phyloP scores from a whole-genome alignment of 92 coral and sea anemone genomes.

The Umimayanthus chanpuru region DNA sequence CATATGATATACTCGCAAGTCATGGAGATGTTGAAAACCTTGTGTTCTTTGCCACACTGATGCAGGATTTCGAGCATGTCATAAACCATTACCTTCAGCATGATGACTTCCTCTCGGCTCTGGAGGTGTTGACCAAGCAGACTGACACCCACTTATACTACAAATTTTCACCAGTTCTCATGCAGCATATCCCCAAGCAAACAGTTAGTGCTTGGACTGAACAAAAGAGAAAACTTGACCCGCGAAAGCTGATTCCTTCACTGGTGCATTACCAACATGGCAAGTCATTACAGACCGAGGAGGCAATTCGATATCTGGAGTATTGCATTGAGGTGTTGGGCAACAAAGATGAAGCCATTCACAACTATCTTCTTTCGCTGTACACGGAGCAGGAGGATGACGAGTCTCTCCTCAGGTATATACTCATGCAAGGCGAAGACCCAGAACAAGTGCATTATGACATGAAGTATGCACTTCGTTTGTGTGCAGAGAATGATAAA shows the following conservation, averaged over 20 bases:
- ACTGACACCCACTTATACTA: constrained; percentile 92
- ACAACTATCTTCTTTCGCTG: constrained; percentile 89
- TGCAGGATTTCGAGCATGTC: constrained; percentile 98
- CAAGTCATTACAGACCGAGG: constrained; percentile 78
- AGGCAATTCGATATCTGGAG: constrained; percentile 93
- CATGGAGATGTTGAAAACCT: constrained; percentile 98
- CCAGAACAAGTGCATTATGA: constrained; percentile 84
- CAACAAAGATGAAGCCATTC: constrained; percentile 91
- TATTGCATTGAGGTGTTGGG: constrained; percentile 87
- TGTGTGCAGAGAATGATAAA: constrained; percentile 90
- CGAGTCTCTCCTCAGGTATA: constrained; percentile 77
- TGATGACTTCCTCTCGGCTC: constrained; percentile 87
- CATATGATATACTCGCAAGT: constrained; percentile 94
- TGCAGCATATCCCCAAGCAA: constrained; percentile 94
- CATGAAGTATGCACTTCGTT: constrained; percentile 89
- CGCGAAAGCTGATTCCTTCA: constrained; percentile 91
- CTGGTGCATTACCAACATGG: constrained; percentile 90
- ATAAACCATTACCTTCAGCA: constrained; percentile 95
- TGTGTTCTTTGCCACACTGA: constrained; percentile 91
- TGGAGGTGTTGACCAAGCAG: constrained; percentile 90
- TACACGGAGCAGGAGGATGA: constrained; percentile 85
- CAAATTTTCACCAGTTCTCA: constrained; percentile 96
- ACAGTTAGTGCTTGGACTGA: constrained; percentile 99
- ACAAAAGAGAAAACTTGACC: constrained; percentile 87
- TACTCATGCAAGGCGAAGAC: constrained; percentile 91